Evolutionary conservation across 2,888 invertebrate genomes (phyloP).

Genomic region (Ormyrus rosae): DNA sequence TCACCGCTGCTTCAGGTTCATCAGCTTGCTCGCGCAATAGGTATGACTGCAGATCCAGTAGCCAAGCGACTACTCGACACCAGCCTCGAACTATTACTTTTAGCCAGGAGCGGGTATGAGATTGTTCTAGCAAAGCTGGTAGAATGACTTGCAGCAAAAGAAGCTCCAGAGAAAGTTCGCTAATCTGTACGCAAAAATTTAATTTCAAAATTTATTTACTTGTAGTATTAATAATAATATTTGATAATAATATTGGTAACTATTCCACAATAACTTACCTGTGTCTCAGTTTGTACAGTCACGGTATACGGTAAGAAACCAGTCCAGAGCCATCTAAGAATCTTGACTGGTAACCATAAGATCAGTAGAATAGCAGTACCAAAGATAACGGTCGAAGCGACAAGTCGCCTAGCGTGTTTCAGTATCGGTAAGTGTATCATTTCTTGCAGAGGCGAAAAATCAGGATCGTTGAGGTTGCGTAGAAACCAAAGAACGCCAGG

Average conservation of each 20-base stretch:
- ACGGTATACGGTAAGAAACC: constrained; percentile 97
- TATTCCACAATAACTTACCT: constrained; percentile 76
- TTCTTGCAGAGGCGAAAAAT: constrained; percentile 99
- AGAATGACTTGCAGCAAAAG: constrained; percentile 94
- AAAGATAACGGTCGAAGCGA: constrained; percentile 96
- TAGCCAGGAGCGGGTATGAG: constrained; percentile 95
- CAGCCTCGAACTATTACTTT: constrained; percentile 92
- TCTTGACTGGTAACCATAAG: constrained; percentile 95
- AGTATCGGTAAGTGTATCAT: constrained; percentile 98
- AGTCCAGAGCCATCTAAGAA: constrained; percentile 88
- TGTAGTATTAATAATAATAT: background rate
- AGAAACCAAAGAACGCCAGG: constrained; percentile 99
- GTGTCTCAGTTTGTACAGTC: constrained; percentile 87
- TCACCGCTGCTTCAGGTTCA: constrained; percentile 68
- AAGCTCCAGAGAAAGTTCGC: constrained; percentile 95
- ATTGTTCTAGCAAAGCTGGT: constrained; percentile 96
- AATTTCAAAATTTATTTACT: background rate
- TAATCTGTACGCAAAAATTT: constrained; percentile 78
- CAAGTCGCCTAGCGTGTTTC: constrained; percentile 91
- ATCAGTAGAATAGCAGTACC: constrained; percentile 96
- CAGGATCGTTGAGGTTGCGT: constrained; percentile 98
- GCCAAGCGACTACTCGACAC: constrained; percentile 90
- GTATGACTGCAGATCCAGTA: constrained; percentile 92
- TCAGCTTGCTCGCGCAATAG: constrained; percentile 84
- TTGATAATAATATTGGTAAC: background rate